Base-by-base conservation (phyloP, 1,140 invertebrate species). In the Drosophila lini region DNA sequence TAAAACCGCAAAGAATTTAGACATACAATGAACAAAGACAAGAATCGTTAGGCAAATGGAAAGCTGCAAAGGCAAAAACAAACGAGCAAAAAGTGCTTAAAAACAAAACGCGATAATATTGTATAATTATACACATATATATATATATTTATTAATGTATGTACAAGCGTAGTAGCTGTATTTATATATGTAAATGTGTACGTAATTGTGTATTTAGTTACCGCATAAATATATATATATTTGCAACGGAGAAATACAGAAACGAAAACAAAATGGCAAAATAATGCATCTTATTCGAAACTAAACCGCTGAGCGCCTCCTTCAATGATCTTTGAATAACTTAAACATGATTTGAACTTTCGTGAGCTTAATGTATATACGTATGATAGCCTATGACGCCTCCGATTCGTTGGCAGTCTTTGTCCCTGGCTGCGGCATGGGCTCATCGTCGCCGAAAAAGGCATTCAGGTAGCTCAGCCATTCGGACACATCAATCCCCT, bases 111-210 rank as follows among this genome's bases (percentile, higher is more conserved):
- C 84, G 83, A 88, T 86, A 89, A 86, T 89, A 88, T 89, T 88
- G 80, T 83, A 88, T 86, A 82, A 80, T 80, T 86, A 88, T 88
- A 88, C 77, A 88, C 77, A 88, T 58, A 48, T 62, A 83, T 61
- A 80, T 82, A 63, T 75, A 80, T 75, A 89, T 81, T 78, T 69
- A 74, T 78, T 52, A 77, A 67, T 74, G 76, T 80, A 81, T 78
- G 76, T 81, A 81, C 71, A 78, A 57, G 81, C 64, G 70, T 78
- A 84, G 77, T 86, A 90, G 82, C 61, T 86, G 80, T 83, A 90
- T 83, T 81, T 86, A 82, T 86, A 78, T 80, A 78, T 80, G 88
- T 90, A 90, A 90, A 90, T 89, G 77, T 88, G 84, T 78, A 89
- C 81, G 81, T 90, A 86, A 75, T 78, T 90, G 80, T 75, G 82